A percentile compares a stretch with the other conserved stretches of the same genome.
phyloP scores from a whole-genome alignment of 2,888 invertebrate genomes.

The Drosophila emarginata region DNA sequence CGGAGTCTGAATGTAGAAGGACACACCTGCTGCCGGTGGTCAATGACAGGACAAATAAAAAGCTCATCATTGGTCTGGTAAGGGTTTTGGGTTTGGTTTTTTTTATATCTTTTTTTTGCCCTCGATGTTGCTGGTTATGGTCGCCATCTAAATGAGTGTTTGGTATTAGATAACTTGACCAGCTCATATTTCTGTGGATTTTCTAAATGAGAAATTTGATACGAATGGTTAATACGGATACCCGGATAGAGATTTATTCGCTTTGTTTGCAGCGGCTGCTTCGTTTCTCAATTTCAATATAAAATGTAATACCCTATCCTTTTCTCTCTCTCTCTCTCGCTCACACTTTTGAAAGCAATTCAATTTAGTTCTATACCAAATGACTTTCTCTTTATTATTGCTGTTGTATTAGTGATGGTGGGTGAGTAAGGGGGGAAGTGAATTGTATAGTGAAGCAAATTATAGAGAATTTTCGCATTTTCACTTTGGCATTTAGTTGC shows the following conservation, averaged over 20 bases:
- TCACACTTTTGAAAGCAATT: not conserved
- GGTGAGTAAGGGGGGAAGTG: not conserved
- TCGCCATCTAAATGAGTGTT: constrained; percentile 71
- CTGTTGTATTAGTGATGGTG: not conserved
- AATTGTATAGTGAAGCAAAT: constrained; percentile 18
- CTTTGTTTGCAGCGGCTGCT: not conserved
- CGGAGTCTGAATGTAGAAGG: constrained; percentile 1
- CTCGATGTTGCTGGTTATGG: constrained; percentile 12
- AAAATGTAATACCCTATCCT: not conserved
- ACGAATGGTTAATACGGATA: constrained; percentile 13
- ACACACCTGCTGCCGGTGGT: constrained; percentile 4
- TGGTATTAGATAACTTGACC: constrained; percentile 56
- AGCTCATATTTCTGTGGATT: constrained; percentile 60
- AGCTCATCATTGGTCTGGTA: constrained; percentile 63
- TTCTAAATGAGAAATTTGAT: constrained; percentile 41
- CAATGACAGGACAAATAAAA: constrained; percentile 15
- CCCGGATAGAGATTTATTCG: not conserved
- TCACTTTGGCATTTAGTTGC: constrained; percentile 57
- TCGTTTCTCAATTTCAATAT: constrained; percentile 5
- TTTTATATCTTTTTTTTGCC: not conserved
- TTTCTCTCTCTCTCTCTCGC: not conserved
- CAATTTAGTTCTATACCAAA: not conserved
- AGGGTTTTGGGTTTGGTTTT: constrained; percentile 14
- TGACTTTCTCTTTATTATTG: not conserved
- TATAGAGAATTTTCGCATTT: constrained; percentile 56